Conservation (phyloP, 2,113 vertebrate genomes). For the Syrrhaptes paradoxus region DNA sequence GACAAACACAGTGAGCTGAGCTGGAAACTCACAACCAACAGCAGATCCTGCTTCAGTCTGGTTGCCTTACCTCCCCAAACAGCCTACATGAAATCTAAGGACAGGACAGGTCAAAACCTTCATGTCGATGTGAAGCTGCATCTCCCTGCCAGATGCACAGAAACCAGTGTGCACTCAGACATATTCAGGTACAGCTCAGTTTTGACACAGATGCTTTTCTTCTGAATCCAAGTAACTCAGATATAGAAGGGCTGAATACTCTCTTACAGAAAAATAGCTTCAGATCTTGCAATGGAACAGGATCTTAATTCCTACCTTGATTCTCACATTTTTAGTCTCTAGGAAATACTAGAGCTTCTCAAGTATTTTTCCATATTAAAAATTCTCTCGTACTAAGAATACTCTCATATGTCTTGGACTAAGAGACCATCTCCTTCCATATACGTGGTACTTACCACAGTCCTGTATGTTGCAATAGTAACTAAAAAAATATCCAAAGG, state of each 20-base stretch:
- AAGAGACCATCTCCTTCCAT: not conserved
- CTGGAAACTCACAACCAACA: not conserved
- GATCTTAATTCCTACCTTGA: not conserved
- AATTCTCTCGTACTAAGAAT: not conserved
- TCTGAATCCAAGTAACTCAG: accelerated
- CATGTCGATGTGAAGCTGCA: accelerated
- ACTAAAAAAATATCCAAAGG: not conserved
- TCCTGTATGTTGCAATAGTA: not conserved
- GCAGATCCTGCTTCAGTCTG: not conserved
- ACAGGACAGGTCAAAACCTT: not conserved
- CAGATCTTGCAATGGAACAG: not conserved
- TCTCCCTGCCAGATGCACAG: not conserved
- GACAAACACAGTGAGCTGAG: not conserved
- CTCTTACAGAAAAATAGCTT: not conserved
- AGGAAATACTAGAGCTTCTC: not conserved
- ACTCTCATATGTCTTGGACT: not conserved
- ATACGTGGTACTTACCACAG: not conserved
- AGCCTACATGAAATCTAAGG: not conserved
- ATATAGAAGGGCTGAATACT: accelerated
- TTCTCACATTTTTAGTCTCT: not conserved
- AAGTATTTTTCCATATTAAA: not conserved
- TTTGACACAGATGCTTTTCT: not conserved
- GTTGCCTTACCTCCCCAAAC: not conserved
- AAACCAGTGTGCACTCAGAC: accelerated
- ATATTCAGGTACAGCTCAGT: not conserved